These are phyloP conservation scores for Tachysurus vachellii DNA, from an alignment of 2,113 vertebrate genomes.

Conservation along the genomic window DNA sequence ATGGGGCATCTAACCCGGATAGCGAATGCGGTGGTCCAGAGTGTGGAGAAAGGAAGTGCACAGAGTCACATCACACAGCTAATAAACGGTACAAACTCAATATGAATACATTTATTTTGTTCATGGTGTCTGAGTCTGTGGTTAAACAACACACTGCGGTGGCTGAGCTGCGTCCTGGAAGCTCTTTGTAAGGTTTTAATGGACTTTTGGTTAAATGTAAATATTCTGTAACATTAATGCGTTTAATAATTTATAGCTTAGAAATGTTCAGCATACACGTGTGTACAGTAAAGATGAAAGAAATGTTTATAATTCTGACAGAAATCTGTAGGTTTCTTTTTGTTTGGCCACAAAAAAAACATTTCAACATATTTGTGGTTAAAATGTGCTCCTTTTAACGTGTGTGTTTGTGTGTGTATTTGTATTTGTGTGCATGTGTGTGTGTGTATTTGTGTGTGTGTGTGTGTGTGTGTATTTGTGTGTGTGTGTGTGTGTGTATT, in stretches of 20 bases:
- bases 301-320: background rate
- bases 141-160: too few relatives aligned
- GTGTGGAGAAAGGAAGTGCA: slow-evolving; percentile 85
- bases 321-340: background rate
- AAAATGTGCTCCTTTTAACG: background rate
- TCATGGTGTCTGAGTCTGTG: too few relatives aligned
- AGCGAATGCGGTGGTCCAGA: slow-evolving; percentile 91
- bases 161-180: too few relatives aligned
- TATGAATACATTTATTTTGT: background rate
- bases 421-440: background rate
- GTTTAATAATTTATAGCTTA: background rate
- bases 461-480: slow-evolving; percentile 9
- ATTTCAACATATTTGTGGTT: too few relatives aligned
- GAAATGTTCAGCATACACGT: too few relatives aligned
- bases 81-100: slow-evolving; percentile 79
- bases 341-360: too few relatives aligned
- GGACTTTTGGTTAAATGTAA: background rate
- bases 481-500: background rate
- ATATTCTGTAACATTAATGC: background rate
- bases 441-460: slow-evolving; percentile 1
- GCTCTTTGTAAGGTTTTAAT: background rate
- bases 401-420: background rate
- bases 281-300: background rate
- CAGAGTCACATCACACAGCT: slow-evolving; percentile 82
- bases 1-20: slow-evolving; percentile 97